Conservation (phyloP, 1,140 invertebrate species). For the Nephila pilipes region DNA sequence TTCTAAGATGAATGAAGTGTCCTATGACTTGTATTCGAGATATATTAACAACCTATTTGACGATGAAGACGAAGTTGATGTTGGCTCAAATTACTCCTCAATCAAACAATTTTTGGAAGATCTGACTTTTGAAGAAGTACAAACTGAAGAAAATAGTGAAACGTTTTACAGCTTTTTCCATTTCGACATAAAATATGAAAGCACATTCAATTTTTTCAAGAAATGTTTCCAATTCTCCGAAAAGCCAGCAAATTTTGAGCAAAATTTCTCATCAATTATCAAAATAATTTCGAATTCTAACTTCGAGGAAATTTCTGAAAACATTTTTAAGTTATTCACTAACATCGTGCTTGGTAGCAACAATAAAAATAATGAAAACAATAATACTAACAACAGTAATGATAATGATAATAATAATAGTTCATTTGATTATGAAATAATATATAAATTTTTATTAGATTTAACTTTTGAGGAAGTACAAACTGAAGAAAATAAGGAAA, state of each 20-base stretch:
- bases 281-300: not conserved
- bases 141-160: not conserved
- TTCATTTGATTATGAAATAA: not conserved
- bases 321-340: not conserved
- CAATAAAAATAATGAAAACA: not conserved
- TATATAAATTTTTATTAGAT: not conserved
- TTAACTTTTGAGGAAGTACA: not conserved
- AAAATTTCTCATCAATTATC: not conserved
- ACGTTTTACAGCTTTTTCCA: not conserved
- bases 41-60: no score
- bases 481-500: not conserved
- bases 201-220: not conserved
- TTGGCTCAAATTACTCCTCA: no score
- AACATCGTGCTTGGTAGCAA: not conserved
- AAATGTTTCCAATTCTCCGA: not conserved
- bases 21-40: no score
- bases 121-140: conserved; percentile 32
- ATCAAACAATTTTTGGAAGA: not conserved
- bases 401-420: not conserved
- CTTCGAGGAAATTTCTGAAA: not conserved
- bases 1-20: no score
- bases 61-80: no score
- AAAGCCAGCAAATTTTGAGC: not conserved
- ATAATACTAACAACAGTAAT: not conserved
- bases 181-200: not conserved